Percentiles rank a stretch among this genome's conserved stretches.
Evolutionary conservation across 2,888 invertebrate species (phyloP).

Genomic region (Nomada fucata): DNA sequence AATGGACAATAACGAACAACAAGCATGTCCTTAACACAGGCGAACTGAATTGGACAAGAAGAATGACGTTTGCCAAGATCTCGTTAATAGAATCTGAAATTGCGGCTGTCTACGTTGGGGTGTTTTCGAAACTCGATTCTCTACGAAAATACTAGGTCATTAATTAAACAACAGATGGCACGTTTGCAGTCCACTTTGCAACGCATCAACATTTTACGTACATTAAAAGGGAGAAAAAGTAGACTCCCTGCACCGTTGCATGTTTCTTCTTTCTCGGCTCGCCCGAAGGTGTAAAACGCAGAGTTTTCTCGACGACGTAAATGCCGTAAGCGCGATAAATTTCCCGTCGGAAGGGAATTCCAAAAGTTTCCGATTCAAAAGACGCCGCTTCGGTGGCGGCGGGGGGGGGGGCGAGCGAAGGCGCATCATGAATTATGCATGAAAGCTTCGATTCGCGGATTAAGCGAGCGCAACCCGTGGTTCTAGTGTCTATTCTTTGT

Average conservation of each 20-base stretch:
- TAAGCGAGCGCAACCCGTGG: conserved; percentile 77
- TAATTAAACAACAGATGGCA: too few relatives aligned
- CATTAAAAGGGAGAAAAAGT: neutral
- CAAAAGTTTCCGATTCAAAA: conserved; percentile 82
- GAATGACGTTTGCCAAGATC: too few relatives aligned
- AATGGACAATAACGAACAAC: too few relatives aligned
- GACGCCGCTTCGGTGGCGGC: conserved; percentile 64
- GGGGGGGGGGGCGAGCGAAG: conserved; percentile 42
- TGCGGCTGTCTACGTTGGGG: too few relatives aligned
- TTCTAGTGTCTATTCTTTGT: conserved; percentile 76
- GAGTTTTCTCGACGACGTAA: conserved; percentile 68
- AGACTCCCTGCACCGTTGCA: conserved; percentile 1
- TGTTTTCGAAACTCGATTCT: too few relatives aligned
- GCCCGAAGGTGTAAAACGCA: conserved; percentile 41
- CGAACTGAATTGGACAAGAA: too few relatives aligned
- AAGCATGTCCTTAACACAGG: too few relatives aligned
- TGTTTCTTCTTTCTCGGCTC: neutral
- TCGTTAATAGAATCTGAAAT: too few relatives aligned
- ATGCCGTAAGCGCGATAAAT: conserved; percentile 80
- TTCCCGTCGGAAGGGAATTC: conserved; percentile 77
- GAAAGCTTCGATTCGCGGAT: conserved; percentile 83
- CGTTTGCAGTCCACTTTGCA: too few relatives aligned
- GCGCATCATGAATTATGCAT: conserved; percentile 82
- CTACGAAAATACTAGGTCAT: too few relatives aligned
- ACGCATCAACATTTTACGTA: too few relatives aligned